phyloP scores from a whole-genome alignment of 2,888 invertebrate genomes.

The Lymantria monacha region DNA sequence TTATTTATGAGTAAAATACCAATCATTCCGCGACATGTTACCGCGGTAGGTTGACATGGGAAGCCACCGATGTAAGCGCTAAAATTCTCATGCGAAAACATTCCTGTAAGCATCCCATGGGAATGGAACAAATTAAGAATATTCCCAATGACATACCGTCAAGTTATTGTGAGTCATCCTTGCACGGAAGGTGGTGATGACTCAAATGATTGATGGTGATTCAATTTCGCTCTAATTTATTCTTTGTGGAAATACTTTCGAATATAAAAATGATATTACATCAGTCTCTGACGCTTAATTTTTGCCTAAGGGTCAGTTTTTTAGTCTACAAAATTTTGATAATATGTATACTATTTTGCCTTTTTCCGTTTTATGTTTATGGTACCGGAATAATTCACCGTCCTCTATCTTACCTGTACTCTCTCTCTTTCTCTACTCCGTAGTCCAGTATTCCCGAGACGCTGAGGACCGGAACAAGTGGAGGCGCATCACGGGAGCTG shows the following conservation, averaged over 20 bases:
- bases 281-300: no score
- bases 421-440: no score
- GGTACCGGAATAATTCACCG: no score
- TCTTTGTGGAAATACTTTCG: slow-evolving; percentile 19
- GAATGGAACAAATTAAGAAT: slow-evolving; percentile 66
- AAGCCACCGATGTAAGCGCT: slow-evolving; percentile 45
- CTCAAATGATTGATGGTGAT: slow-evolving; percentile 28
- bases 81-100: slow-evolving; percentile 53
- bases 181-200: slow-evolving; percentile 17
- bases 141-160: slow-evolving; percentile 20
- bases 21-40: slow-evolving; percentile 37
- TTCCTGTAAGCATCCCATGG: slow-evolving; percentile 56
- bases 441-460: no score
- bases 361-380: no score
- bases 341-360: no score
- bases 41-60: slow-evolving; percentile 57
- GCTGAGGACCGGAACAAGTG: no score
- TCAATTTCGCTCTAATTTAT: slow-evolving; percentile 21
- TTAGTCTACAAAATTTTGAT: no score
- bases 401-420: no score
- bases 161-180: slow-evolving; percentile 19
- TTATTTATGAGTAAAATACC: slow-evolving; percentile 37
- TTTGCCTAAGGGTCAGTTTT: no score
- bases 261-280: slow-evolving; percentile 5
- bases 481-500: no score